Base-by-base conservation (phyloP, 2,113 vertebrate genomes). In the Vidua chalybeata region DNA sequence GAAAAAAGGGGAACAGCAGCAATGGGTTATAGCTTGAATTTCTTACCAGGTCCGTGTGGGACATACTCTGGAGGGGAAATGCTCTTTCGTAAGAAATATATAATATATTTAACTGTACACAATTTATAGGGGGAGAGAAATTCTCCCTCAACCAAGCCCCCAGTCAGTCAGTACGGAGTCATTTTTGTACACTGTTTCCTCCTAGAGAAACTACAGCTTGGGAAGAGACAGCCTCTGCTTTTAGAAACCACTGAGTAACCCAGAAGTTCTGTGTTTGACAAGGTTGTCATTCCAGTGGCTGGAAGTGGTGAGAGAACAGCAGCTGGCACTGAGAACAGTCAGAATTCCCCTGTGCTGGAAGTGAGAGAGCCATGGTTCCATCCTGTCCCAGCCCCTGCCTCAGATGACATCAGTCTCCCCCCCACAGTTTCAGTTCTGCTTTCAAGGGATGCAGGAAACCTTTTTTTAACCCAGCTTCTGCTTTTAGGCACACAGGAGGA, bases 11-110 rank as follows among this genome's bases (percentile, higher is more conserved):
- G 68, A 95, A 94, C 87, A 98, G 97, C 97, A 97, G 96, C 96
- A 97, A 81, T 27, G 56, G 75, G 73, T 96, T 95, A 92, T 85
- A 94, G 52, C 84, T 95, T 95, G 87, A 87, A 96, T 90, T 95
- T 96, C 72, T 87, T 77, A 92, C 52, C 90, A 87, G 79, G 95
- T 94, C 87, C 58, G 58, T 82, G 81, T 59, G 61, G 95, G 97
- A 84, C 58, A 35, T 31, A 86, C 27, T 69, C 93, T 94, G 84
- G 95, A 96, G 68, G 96, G 97, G 77, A 97, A 97, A 97, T 81
- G 91, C 69, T 96, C 95, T 97, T 93, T 89, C 4, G 41, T 97
- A 98, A 97, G 97, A 97, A 96, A 98, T 97, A 97, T 97, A 97
- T 95, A 97, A 71, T 97, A 94, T 97, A 92, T 96, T 96, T 84